Conservation (phyloP, 1,140 invertebrate species). For the Caerostris extrusa region DNA sequence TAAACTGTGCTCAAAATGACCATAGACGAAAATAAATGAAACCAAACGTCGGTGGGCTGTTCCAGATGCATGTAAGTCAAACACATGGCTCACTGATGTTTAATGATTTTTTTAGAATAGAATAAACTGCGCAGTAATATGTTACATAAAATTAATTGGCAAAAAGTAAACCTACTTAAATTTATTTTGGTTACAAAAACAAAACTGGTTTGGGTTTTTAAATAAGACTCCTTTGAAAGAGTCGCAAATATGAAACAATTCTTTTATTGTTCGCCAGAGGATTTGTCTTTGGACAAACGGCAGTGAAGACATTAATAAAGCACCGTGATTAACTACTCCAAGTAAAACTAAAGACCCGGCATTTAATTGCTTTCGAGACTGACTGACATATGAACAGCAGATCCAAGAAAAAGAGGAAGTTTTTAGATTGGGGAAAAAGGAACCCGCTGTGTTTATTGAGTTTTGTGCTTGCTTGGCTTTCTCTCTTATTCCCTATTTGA, state of each 20-base stretch:
- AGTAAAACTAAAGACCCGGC: background rate
- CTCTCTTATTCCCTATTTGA: conserved; percentile 11
- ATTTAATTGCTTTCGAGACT: background rate
- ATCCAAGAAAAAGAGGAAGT: background rate
- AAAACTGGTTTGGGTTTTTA: background rate
- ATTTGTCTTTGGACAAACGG: conserved; percentile 12
- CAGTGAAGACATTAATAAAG: background rate
- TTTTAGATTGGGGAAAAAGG: background rate
- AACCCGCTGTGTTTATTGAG: conserved; percentile 19
- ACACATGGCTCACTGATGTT: no score
- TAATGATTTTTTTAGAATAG: no score
- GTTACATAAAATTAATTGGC: background rate
- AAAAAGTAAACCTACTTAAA: background rate
- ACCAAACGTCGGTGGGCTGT: no score
- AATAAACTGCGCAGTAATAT: background rate
- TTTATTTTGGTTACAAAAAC: background rate
- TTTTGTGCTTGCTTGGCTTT: background rate
- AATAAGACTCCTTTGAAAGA: background rate
- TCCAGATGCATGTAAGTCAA: no score
- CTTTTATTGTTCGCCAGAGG: background rate
- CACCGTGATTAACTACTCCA: background rate
- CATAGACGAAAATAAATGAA: no score
- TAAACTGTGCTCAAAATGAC: no score
- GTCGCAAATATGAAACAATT: background rate
- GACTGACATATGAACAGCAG: conserved; percentile 13